Base-by-base conservation (phyloP, 2,797 vertebrate genomes). In the Oryzias sinensis region DNA sequence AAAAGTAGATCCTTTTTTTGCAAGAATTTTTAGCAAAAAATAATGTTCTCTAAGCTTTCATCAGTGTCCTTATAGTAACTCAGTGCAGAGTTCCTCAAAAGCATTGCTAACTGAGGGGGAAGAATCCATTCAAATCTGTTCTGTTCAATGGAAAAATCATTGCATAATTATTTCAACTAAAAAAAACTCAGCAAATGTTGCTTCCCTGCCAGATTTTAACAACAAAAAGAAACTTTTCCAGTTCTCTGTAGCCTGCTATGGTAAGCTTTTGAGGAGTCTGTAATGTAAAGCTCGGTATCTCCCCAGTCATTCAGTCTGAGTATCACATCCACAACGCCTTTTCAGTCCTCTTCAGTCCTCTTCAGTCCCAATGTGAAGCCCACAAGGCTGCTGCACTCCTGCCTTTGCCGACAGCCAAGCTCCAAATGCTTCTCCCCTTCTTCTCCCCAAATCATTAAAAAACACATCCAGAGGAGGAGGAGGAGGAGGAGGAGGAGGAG, bases 391-490 rank as follows among this genome's bases (percentile, higher is more conserved):
- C 79, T 83, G 74, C 80, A 80, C 84, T 90, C 79, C 87, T 86
- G 87, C 86, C 87, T 87, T 83, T 88, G 87, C 88, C 71, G 82
- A 80, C 82, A 81, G 85, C 84, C 83, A 77, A 87, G 81, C 87
- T 84, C 81, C 68, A 72, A 91, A 86, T 87, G 87, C 79, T 77
- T 55, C 72, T 73, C 86, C 82, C 81, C 79, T 81, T 88, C 81
- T 88, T 82, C 87, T 90, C 86, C 86, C 80, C 84, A 86, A 90
- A 88, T 78, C 84, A 87, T 91, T 92, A 83, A 72, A 89, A 85
- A 79, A 79, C 72, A 52, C 55, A 59, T 54, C 49, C 49, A 48
- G 65, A 76, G 74, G 72, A 68, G 64, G 77, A 71, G 68, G 72
- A 72, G 75, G 74, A 62, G 76, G 72, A 63, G 44, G 54, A 33